Conservation (phyloP, 2,888 invertebrate species). For the Lycophotia porphyrea region DNA sequence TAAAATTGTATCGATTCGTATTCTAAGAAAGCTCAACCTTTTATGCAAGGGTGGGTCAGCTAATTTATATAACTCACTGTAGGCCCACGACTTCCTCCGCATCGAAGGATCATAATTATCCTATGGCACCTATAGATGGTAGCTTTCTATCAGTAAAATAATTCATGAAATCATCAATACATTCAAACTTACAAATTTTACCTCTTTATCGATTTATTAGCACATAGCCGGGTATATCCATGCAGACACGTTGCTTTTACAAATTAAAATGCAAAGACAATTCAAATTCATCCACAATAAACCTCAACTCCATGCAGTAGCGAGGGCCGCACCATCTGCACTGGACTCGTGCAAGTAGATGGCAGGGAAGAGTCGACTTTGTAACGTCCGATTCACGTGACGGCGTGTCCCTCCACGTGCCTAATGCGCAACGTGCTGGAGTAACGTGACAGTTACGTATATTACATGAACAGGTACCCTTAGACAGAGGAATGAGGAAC, state of each 20-base stretch:
- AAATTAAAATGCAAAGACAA: background rate
- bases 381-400: background rate
- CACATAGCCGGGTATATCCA: background rate
- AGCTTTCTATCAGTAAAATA: no score
- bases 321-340: background rate
- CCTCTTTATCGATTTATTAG: no score
- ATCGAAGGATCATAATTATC: no score
- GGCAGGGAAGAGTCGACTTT: no score
- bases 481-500: background rate
- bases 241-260: background rate
- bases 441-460: background rate
- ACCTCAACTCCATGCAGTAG: background rate
- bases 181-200: no score
- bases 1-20: no score
- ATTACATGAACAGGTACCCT: background rate
- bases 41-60: no score
- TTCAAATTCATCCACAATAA: constrained; percentile 2
- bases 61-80: no score
- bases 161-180: no score
- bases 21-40: no score
- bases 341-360: background rate
- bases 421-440: background rate
- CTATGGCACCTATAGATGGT: no score
- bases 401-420: constrained; percentile 7
- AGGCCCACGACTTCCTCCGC: no score